A percentile compares a stretch with the other conserved stretches of the same genome.
These are phyloP conservation scores for Ophonus ardosiacus DNA, from an alignment of 2,888 invertebrate species.

Conservation along the genomic window DNA sequence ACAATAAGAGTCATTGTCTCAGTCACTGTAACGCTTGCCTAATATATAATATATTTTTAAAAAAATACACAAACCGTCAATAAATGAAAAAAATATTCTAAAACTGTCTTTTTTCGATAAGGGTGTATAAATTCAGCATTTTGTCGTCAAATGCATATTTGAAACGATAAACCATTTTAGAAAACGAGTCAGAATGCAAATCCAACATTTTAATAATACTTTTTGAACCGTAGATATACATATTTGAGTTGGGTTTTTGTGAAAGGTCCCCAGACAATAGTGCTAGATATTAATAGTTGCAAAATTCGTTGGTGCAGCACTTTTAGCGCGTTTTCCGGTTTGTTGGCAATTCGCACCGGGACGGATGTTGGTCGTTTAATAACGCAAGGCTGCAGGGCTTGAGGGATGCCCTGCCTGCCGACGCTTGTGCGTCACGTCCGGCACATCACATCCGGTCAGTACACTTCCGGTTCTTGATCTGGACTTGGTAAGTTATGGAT, in stretches of 20 bases:
- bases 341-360: slow-evolving; percentile 41
- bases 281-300: slow-evolving; percentile 27
- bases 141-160: not conserved
- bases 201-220: not conserved
- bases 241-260: slow-evolving; percentile 17
- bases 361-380: slow-evolving; percentile 4
- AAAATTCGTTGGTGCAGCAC: slow-evolving; percentile 37
- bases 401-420: not conserved
- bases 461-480: slow-evolving; percentile 60
- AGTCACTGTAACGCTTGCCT: no score
- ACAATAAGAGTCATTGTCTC: no score
- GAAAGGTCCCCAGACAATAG: not conserved
- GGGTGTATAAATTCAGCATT: not conserved
- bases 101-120: not conserved
- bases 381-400: slow-evolving; percentile 7
- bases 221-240: not conserved
- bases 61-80: no score
- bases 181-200: not conserved
- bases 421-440: slow-evolving; percentile 50
- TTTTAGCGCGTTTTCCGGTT: slow-evolving; percentile 41
- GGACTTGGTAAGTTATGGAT: slow-evolving; percentile 61
- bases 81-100: not conserved
- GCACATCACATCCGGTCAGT: slow-evolving; percentile 62
- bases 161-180: not conserved
- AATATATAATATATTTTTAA: no score